Evolutionary conservation across 1,140 invertebrate species (phyloP).

Genomic region (Formica selysi): DNA sequence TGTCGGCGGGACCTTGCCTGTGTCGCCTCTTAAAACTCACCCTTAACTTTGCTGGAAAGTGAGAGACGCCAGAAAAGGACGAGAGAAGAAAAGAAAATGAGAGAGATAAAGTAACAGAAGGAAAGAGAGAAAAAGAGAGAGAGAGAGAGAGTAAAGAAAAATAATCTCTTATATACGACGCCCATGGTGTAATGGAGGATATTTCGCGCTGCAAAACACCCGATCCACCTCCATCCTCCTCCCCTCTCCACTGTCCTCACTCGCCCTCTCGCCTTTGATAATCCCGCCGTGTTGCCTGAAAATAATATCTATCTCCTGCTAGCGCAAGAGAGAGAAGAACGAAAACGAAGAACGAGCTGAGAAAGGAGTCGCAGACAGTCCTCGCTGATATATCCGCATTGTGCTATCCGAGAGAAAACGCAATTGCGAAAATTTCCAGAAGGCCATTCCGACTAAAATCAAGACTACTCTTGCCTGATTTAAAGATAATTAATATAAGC

Average conservation of each 20-base stretch:
- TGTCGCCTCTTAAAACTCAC: conserved; percentile 53
- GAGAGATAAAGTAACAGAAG: conserved; percentile 12
- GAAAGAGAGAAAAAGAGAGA: neutral
- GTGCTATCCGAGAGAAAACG: conserved; percentile 62
- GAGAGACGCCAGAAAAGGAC: conserved; percentile 24
- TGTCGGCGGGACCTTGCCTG: conserved; percentile 23
- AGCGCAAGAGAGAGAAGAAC: conserved; percentile 59
- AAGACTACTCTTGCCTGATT: conserved; percentile 25
- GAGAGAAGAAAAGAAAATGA: conserved; percentile 19
- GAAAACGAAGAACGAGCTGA: conserved; percentile 44
- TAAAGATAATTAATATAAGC: conserved; percentile 61
- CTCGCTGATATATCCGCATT: conserved; percentile 75
- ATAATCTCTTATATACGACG: conserved; percentile 83
- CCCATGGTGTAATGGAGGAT: conserved; percentile 85
- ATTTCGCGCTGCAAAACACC: conserved; percentile 85
- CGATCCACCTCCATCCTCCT: conserved; percentile 64
- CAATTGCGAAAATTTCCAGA: conserved; percentile 59
- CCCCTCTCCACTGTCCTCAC: conserved; percentile 62
- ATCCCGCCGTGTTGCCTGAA: conserved; percentile 77
- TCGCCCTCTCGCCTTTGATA: conserved; percentile 63
- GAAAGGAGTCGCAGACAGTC: conserved; percentile 59
- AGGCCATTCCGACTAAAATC: conserved; percentile 4
- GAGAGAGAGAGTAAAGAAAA: conserved; percentile 79
- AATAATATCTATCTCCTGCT: conserved; percentile 83
- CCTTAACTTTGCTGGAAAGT: conserved; percentile 12